Percentiles rank a stretch among this genome's conserved stretches.
phyloP scores from a whole-genome alignment of 1,140 invertebrate species.

The Seison nebaliae region DNA sequence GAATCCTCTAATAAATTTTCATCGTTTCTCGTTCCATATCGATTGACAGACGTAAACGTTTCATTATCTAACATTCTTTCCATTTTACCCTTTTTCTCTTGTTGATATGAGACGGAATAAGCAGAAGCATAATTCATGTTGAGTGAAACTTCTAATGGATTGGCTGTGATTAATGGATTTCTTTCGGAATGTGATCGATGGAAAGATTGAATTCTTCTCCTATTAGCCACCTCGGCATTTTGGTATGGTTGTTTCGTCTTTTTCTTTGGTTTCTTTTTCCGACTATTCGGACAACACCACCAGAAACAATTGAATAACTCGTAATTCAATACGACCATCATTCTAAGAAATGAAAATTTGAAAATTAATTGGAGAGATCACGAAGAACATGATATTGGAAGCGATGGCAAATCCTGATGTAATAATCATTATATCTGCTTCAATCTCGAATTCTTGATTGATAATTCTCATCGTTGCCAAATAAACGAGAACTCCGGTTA shows the following conservation, averaged over 20 bases:
- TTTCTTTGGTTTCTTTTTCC: background rate
- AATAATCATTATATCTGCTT: slow-evolving; percentile 12
- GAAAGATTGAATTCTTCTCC: too few relatives aligned
- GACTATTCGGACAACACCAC: background rate
- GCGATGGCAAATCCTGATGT: slow-evolving; percentile 12
- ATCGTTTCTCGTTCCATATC: slow-evolving; percentile 11
- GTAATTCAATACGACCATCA: too few relatives aligned
- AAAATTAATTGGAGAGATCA: slow-evolving; percentile 9
- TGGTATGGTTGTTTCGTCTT: too few relatives aligned
- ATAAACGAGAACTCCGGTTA: slow-evolving; percentile 12
- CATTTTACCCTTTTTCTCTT: background rate
- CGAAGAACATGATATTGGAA: slow-evolving; percentile 15
- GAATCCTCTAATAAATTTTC: background rate
- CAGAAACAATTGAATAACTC: too few relatives aligned
- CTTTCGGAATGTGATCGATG: too few relatives aligned
- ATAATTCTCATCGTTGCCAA: slow-evolving; percentile 7
- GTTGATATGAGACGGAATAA: background rate
- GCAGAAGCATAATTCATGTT: too few relatives aligned
- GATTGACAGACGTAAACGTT: too few relatives aligned
- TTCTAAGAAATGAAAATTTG: too few relatives aligned
- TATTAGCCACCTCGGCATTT: too few relatives aligned
- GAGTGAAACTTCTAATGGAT: too few relatives aligned
- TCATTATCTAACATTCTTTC: too few relatives aligned
- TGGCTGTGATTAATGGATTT: too few relatives aligned
- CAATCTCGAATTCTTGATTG: slow-evolving; percentile 12